phyloP scores from a whole-genome alignment of 2,797 vertebrate species.

The Smutsia gigantea region DNA sequence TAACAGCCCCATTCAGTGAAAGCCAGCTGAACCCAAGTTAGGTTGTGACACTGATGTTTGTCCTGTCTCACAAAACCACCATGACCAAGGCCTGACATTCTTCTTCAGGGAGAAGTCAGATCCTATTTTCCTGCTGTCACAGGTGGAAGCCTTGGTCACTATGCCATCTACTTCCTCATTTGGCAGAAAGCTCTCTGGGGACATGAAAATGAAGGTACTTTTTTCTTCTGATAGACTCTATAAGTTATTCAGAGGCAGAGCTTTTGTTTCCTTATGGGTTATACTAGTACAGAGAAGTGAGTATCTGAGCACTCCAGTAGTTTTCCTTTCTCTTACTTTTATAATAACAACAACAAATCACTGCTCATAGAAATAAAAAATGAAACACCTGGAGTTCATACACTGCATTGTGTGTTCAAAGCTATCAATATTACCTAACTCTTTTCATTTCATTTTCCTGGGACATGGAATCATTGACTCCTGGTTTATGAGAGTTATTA shows the following conservation, averaged over 20 bases:
- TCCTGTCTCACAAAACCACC: background rate
- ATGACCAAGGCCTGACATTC: constrained; percentile 54
- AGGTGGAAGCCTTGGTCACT: constrained; percentile 57
- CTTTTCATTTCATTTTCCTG: constrained; percentile 58
- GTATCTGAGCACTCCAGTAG: background rate
- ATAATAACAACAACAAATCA: constrained; percentile 45
- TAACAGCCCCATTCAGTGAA: constrained; percentile 31
- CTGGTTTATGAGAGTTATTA: constrained; percentile 38
- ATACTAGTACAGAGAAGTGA: constrained; percentile 21
- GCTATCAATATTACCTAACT: constrained; percentile 45
- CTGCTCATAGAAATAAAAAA: constrained; percentile 60
- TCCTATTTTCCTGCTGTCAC: constrained; percentile 56
- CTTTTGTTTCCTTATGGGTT: constrained; percentile 54
- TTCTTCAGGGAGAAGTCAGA: constrained; percentile 46
- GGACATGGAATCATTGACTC: constrained; percentile 39
- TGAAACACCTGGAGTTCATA: constrained; percentile 48
- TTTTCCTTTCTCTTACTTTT: constrained; percentile 60
- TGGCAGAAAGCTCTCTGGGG: constrained; percentile 21
- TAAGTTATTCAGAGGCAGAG: constrained; percentile 37
- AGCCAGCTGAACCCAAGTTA: constrained; percentile 13
- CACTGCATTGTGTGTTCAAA: constrained; percentile 30
- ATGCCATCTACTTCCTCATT: constrained; percentile 48
- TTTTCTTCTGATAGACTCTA: constrained; percentile 61
- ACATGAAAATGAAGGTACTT: constrained; percentile 62
- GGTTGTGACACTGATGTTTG: constrained; percentile 16